Base-by-base conservation (phyloP, 2,888 invertebrate genomes). In the Coleophora flavipennella region DNA sequence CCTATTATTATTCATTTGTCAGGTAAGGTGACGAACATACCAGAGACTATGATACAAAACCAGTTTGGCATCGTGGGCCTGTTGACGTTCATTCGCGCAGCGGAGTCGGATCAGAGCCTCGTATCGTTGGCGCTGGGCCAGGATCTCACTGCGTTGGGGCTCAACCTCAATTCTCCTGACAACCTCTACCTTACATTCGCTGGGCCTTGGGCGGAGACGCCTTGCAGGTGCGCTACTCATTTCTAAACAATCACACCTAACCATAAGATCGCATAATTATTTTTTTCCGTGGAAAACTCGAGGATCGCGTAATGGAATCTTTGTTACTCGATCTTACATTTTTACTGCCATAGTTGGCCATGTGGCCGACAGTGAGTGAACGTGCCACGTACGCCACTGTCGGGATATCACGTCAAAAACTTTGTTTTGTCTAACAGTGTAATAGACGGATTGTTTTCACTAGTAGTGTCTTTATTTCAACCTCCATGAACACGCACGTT, bases 61-160 rank as follows among this genome's bases (percentile, higher is more conserved):
- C 99, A 99, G 86, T 99, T 97, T 79, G 99, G 99, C 59, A 99
- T 99, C 88, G 97, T 99, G 53, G 99, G 99, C 35, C 89, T 99
- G 58, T 87, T 99, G 77, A 97, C 99, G 55, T 99, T 99, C 85
- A 97, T 99, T 59, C 90, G 98, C 69, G 97, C 97, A 50, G 97
- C 98, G 47, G 99, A 99, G 85, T 94, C 96, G 42, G 97, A 99
- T 85, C 97, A 96, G 39, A 96, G 96, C 80, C 88, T 99, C 65
- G 97, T 98, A 53, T 95, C 97, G 44, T 84, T 99, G 70, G 98
- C 99, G 45, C 89, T 99, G 65, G 99, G 99, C 49, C 97, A 97
- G 81, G 99, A 99, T 85, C 89, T 99, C 67, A 99, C 99, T 48
- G 96, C 97, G 49, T 89, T 99, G 62, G 99, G 99, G 55, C 90